Evolutionary conservation across 1,140 invertebrate genomes (phyloP).

Genomic region (Pinna nobilis): DNA sequence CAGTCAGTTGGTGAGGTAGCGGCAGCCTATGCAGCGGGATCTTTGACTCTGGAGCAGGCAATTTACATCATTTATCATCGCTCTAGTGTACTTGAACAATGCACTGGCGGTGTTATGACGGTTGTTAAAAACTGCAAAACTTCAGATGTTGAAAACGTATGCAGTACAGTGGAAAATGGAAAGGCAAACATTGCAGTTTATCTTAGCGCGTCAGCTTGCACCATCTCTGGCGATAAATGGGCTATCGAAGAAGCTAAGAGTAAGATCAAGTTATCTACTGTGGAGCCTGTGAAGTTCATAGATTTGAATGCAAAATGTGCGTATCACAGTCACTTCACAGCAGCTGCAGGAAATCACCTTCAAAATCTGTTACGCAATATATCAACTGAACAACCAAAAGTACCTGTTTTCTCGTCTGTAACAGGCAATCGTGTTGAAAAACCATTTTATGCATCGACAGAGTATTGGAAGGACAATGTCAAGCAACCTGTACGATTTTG

Average conservation of each 20-base stretch:
- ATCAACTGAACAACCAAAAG: not conserved
- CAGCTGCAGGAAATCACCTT: conserved; percentile 35
- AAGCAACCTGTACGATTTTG: conserved; percentile 45
- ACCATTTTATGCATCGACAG: conserved; percentile 2
- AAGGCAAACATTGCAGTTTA: conserved; percentile 53
- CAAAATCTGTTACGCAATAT: conserved; percentile 9
- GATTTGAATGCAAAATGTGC: conserved; percentile 49
- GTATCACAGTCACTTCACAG: conserved; percentile 53
- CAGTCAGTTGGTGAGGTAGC: conserved; percentile 66
- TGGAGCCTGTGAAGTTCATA: conserved; percentile 2
- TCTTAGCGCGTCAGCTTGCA: conserved; percentile 53
- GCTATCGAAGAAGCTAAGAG: conserved; percentile 32
- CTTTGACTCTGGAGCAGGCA: conserved; percentile 51
- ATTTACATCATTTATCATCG: conserved; percentile 60
- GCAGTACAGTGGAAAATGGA: conserved; percentile 14
- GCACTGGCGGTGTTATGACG: conserved; percentile 54
- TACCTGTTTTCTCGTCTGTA: conserved; percentile 49
- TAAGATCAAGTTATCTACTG: conserved; percentile 2
- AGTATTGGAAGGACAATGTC: conserved; percentile 55
- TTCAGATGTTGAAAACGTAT: conserved; percentile 35
- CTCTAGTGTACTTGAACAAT: conserved; percentile 41
- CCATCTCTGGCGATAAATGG: conserved; percentile 53
- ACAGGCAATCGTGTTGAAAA: conserved; percentile 29
- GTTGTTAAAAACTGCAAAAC: conserved; percentile 47
- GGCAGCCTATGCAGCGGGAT: conserved; percentile 52